Evolutionary conservation across 1,140 invertebrate genomes (phyloP), one percentile per base, ranked within the genome.

Genomic region (Manduca sexta): DNA sequence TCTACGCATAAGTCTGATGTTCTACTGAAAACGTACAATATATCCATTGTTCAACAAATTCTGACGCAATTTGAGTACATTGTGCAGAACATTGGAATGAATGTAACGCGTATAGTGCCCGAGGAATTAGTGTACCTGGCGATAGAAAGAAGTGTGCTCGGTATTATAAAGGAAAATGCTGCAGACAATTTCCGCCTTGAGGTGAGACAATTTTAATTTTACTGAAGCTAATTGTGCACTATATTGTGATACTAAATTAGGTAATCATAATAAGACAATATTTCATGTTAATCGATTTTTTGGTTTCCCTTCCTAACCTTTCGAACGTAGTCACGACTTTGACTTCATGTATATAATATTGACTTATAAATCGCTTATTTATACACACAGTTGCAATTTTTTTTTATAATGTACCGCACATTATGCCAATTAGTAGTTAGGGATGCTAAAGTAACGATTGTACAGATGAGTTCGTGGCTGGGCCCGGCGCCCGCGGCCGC

Each of bases 51-150:
- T 2, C 72, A 70, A 38, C 81, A 84, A 69, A 76, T 87, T 39
- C 30, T 86, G 47, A 70, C 69, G 14, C 83, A 86, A 37, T 75
- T 86, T 35, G 76, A 76, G 45, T 75, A 78, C 41, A 49, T 70
- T 40, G 40, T 45, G 8, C 65, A 73, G 45, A 71, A 71, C n/a
- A 21, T 39, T 4, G 56, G 43, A 7, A 14, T 48, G 10, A 53
- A 45, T 26, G 37, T 37, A 1, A 43, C 30, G 1, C 46, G 54
- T 14, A 53, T 45, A 11, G 69, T 62, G n/a, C 60, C 69, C 3
- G 84, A 86, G 47, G 82, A 86, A 44, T 56, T 78, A 2, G 56
- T 80, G 11, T 74, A 71, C 26, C 50, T 60, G 18, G 71, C 82
- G 6, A 37, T 87, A 13, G 69, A 80, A 10, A 64, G 71, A 16